A percentile compares a stretch with the other conserved stretches of the same genome.
Conservation (phyloP, 2,888 invertebrate genomes). For the Tachina grossa region DNA sequence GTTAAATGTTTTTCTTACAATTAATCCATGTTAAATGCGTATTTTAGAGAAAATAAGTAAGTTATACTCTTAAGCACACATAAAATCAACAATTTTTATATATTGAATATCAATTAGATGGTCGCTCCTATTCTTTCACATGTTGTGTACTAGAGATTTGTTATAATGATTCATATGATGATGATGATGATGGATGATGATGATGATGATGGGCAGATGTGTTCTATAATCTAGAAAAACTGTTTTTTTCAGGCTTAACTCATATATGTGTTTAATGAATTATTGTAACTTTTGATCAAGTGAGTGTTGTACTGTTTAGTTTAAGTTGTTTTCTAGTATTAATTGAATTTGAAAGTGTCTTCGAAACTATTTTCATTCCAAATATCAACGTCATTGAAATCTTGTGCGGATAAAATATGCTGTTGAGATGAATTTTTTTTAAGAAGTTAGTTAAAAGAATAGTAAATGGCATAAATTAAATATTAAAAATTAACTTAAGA, state of each 20-base stretch:
- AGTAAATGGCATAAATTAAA: not conserved
- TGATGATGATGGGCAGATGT: constrained; percentile 16
- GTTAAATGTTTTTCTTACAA: constrained; percentile 69
- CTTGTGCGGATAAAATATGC: constrained; percentile 4
- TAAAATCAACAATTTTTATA: constrained; percentile 22
- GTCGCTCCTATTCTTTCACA: constrained; percentile 10
- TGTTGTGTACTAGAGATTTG: constrained; percentile 7
- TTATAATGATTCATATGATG: not conserved
- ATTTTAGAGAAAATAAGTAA: constrained; percentile 16
- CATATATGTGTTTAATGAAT: constrained; percentile 8
- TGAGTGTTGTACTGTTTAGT: not conserved
- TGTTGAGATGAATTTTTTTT: constrained; percentile 3
- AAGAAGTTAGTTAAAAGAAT: not conserved
- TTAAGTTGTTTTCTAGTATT: constrained; percentile 3
- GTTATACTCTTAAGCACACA: constrained; percentile 16
- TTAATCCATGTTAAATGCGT: constrained; percentile 57
- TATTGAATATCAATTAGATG: constrained; percentile 57
- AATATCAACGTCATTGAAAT: constrained; percentile 2
- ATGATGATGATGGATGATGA: not conserved
- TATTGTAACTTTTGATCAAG: not conserved
- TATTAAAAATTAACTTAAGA: not conserved
- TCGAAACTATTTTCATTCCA: constrained; percentile 24
- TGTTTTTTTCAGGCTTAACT: constrained; percentile 26
- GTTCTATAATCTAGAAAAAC: constrained; percentile 10
- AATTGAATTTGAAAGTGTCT: constrained; percentile 45